Conservation (phyloP, 2,113 vertebrate genomes). For the Calyptommatus sinebrachiatus region DNA sequence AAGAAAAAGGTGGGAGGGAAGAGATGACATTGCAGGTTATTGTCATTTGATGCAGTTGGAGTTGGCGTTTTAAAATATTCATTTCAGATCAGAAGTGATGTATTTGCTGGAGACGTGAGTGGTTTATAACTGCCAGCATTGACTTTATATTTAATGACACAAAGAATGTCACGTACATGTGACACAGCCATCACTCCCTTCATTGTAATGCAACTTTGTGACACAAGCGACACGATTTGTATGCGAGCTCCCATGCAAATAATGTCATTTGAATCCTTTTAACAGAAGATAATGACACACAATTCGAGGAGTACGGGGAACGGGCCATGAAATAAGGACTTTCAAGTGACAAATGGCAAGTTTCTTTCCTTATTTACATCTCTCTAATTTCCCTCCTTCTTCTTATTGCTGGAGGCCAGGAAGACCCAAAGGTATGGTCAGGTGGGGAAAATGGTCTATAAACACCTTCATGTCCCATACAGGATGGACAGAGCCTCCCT, state of each 20-base stretch:
- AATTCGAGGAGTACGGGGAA: slow-evolving; percentile 66
- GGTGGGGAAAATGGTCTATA: slow-evolving; percentile 49
- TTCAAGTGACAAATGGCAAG: slow-evolving; percentile 69
- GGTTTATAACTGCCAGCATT: slow-evolving; percentile 65
- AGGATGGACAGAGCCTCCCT: slow-evolving; percentile 52
- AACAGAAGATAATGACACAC: slow-evolving; percentile 73
- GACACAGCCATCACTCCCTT: slow-evolving; percentile 70
- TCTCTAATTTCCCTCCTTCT: slow-evolving; percentile 66
- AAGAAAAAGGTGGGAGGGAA: not conserved
- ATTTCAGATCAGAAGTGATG: slow-evolving; percentile 65
- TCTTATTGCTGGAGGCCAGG: slow-evolving; percentile 65
- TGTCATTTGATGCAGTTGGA: slow-evolving; percentile 54
- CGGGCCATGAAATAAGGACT: slow-evolving; percentile 66
- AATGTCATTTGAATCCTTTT: slow-evolving; percentile 75
- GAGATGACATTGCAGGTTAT: slow-evolving; percentile 51
- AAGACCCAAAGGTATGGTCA: slow-evolving; percentile 69
- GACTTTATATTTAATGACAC: slow-evolving; percentile 71
- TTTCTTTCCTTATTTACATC: slow-evolving; percentile 65
- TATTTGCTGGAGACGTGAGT: slow-evolving; percentile 63
- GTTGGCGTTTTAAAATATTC: slow-evolving; percentile 63
- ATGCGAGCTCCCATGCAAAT: slow-evolving; percentile 71
- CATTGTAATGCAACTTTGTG: slow-evolving; percentile 69
- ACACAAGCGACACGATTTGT: slow-evolving; percentile 63
- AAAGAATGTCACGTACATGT: slow-evolving; percentile 68
- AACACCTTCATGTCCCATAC: slow-evolving; percentile 61